A percentile compares a stretch with the other conserved stretches of the same genome.
Evolutionary conservation across 2,797 vertebrate genomes (phyloP).

Genomic region (Myotis pilosus): DNA sequence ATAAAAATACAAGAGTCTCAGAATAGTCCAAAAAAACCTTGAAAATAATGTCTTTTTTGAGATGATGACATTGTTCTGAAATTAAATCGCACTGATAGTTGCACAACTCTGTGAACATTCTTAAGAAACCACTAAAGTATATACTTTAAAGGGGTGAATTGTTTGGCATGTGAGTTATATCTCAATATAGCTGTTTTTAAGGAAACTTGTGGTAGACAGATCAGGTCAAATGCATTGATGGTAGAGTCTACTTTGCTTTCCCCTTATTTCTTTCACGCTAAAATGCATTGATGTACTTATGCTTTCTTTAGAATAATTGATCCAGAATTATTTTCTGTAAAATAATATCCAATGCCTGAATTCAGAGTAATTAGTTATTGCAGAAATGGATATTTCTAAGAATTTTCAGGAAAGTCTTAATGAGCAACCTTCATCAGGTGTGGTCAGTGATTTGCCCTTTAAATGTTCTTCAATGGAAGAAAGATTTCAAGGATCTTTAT

Average conservation of each 20-base stretch:
- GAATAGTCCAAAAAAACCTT: neutral
- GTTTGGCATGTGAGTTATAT: neutral
- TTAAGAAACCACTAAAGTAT: neutral
- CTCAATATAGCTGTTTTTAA: neutral
- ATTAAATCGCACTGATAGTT: neutral
- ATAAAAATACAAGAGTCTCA: neutral
- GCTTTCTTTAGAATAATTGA: neutral
- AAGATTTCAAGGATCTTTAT: neutral
- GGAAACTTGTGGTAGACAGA: neutral
- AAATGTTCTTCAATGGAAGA: neutral
- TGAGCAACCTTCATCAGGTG: neutral
- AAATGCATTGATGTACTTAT: neutral
- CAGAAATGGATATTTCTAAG: neutral
- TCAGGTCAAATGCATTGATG: neutral
- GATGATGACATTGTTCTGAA: neutral
- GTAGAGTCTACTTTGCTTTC: neutral
- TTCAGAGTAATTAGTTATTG: neutral
- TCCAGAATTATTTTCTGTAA: constrained; percentile 23
- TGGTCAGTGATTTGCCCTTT: neutral
- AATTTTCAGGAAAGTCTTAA: neutral
- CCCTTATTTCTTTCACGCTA: neutral
- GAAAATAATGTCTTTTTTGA: neutral
- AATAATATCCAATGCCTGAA: neutral
- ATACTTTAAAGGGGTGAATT: neutral
- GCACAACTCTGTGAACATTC: neutral